Conservation (phyloP, 2,113 vertebrate genomes). For the Ammodytes marinus region DNA sequence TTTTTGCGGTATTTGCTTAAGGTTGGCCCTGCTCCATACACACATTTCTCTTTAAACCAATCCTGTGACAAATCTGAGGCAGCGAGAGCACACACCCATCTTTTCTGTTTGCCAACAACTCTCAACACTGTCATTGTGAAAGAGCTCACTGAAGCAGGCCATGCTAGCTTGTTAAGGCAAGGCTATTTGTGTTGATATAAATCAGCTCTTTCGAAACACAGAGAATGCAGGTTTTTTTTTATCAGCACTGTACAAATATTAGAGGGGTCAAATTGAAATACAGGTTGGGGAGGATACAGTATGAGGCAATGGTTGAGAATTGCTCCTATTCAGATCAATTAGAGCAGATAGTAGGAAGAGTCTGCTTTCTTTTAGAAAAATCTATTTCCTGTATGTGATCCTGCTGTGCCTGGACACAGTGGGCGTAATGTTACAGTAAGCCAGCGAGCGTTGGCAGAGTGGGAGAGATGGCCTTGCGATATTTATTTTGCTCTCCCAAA, state of each 20-base stretch:
- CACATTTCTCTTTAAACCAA: constrained; percentile 67
- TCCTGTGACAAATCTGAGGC: constrained; percentile 54
- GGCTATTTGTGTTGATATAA: constrained; percentile 7
- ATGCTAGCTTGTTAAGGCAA: neutral
- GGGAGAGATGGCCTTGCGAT: constrained; percentile 40
- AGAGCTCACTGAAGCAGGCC: constrained; percentile 65
- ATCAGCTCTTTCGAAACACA: constrained; percentile 30
- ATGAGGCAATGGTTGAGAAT: neutral
- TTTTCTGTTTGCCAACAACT: constrained; percentile 66
- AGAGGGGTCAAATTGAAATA: constrained; percentile 1
- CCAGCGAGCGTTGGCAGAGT: constrained; percentile 53
- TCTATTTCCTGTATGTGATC: constrained; percentile 69
- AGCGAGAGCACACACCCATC: constrained; percentile 61
- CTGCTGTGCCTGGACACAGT: constrained; percentile 47
- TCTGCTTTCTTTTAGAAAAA: constrained; percentile 57
- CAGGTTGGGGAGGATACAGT: neutral
- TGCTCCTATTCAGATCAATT: constrained; percentile 23
- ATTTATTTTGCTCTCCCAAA: constrained; percentile 57
- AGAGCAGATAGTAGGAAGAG: constrained; percentile 38
- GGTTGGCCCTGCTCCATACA: neutral
- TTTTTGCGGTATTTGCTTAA: constrained; percentile 40
- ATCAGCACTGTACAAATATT: constrained; percentile 13
- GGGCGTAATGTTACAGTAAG: constrained; percentile 64
- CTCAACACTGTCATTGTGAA: constrained; percentile 64
- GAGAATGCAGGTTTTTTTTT: neutral